A percentile compares a stretch with the other conserved stretches of the same genome.
These are phyloP conservation scores for Vicugna pacos DNA, from an alignment of 2,113 vertebrate species.

Conservation along the genomic window DNA sequence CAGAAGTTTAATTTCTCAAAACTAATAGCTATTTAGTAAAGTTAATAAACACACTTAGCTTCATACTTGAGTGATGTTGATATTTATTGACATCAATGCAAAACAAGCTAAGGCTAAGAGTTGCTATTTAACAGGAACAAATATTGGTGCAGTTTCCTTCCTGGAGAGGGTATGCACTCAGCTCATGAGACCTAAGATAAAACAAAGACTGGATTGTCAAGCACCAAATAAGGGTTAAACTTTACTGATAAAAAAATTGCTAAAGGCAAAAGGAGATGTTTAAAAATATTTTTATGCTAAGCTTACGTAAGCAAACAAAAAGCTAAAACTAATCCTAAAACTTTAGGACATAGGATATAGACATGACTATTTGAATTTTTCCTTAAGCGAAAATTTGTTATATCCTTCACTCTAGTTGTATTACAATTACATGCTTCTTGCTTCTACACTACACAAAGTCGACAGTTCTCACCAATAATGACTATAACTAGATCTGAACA, in stretches of 20 bases:
- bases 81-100: conserved; percentile 85
- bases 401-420: conserved; percentile 32
- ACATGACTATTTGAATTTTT: conserved; percentile 54
- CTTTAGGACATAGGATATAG: conserved; percentile 45
- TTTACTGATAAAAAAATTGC: conserved; percentile 58
- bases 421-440: conserved; percentile 68
- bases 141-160: conserved; percentile 77
- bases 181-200: conserved; percentile 73
- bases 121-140: conserved; percentile 81
- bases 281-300: conserved; percentile 75
- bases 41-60: conserved; percentile 53
- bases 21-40: conserved; percentile 57
- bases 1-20: conserved; percentile 43
- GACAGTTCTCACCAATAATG: conserved; percentile 57
- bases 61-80: conserved; percentile 43
- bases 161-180: conserved; percentile 76
- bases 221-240: conserved; percentile 52
- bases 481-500: conserved; percentile 41
- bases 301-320: conserved; percentile 66
- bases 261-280: conserved; percentile 63
- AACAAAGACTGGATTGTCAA: conserved; percentile 67
- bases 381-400: conserved; percentile 30
- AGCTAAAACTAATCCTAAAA: conserved; percentile 61
- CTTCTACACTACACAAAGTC: conserved; percentile 65
- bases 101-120: conserved; percentile 81